Evolutionary conservation across 2,888 invertebrate species (phyloP).

Genomic region (Nephrocerus scutellatus): DNA sequence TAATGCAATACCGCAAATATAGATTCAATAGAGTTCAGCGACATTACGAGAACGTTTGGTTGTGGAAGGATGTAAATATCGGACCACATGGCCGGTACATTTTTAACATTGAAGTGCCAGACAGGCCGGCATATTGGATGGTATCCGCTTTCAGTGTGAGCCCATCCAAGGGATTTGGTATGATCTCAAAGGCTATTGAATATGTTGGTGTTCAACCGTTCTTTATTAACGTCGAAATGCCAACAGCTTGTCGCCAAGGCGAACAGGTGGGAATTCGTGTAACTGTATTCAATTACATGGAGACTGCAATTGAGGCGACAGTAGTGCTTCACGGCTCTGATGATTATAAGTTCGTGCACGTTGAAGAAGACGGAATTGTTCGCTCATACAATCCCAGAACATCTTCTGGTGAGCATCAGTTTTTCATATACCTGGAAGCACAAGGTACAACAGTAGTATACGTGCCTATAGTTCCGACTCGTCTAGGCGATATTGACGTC

Average conservation of each 20-base stretch:
- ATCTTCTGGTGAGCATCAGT: slow-evolving; percentile 89
- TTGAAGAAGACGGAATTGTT: slow-evolving; percentile 79
- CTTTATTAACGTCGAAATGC: slow-evolving; percentile 92
- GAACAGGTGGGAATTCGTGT: slow-evolving; percentile 91
- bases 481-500: slow-evolving; percentile 67
- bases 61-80: slow-evolving; percentile 91
- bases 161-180: slow-evolving; percentile 76
- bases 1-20: slow-evolving; percentile 65
- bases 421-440: slow-evolving; percentile 76
- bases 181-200: slow-evolving; percentile 72
- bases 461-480: slow-evolving; percentile 80
- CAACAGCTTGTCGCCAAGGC: slow-evolving; percentile 72
- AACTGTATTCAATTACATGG: slow-evolving; percentile 91
- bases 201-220: slow-evolving; percentile 88
- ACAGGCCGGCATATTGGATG: slow-evolving; percentile 84
- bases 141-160: slow-evolving; percentile 89
- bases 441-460: slow-evolving; percentile 79
- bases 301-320: slow-evolving; percentile 72
- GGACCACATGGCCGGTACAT: slow-evolving; percentile 85
- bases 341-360: slow-evolving; percentile 87
- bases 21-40: slow-evolving; percentile 82
- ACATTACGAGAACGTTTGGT: slow-evolving; percentile 91
- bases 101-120: slow-evolving; percentile 78
- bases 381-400: slow-evolving; percentile 85
- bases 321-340: slow-evolving; percentile 78